A percentile compares a stretch with the other conserved stretches of the same genome.
phyloP scores from a whole-genome alignment of 1,140 invertebrate species.

The Trichonephila inaurata region DNA sequence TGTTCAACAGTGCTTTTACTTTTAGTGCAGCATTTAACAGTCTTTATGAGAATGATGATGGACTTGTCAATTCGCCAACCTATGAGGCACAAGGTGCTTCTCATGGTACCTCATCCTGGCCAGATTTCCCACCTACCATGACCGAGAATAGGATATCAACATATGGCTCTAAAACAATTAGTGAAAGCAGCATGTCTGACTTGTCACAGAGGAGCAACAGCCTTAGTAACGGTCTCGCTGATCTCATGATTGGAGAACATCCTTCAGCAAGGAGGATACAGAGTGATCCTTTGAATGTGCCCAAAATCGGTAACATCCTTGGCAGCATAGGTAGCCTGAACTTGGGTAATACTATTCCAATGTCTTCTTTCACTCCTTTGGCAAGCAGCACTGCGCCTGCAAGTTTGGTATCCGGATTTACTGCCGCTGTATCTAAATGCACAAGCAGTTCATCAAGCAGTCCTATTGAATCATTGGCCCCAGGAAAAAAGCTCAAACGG shows the following conservation, averaged over 20 bases:
- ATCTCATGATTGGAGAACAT: conserved; percentile 79
- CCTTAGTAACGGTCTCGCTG: conserved; percentile 54
- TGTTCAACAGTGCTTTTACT: conserved; percentile 25
- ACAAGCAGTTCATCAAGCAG: conserved; percentile 65
- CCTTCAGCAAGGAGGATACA: conserved; percentile 80
- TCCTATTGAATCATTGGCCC: conserved; percentile 64
- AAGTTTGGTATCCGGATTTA: background rate
- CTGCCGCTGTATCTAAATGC: conserved; percentile 62
- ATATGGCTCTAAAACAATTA: background rate
- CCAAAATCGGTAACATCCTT: conserved; percentile 36
- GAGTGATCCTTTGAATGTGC: conserved; percentile 80
- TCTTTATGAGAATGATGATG: conserved; percentile 81
- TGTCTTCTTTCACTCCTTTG: background rate
- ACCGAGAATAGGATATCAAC: conserved; percentile 30
- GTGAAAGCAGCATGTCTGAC: conserved; percentile 24
- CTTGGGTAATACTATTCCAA: conserved; percentile 5
- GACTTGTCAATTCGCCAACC: conserved; percentile 82
- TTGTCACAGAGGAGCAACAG: conserved; percentile 58
- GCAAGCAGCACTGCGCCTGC: conserved; percentile 27
- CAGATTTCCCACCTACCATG: conserved; percentile 44
- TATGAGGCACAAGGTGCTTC: conserved; percentile 79
- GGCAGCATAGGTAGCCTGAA: background rate
- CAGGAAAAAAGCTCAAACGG: conserved; percentile 80
- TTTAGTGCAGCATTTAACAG: conserved; percentile 65
- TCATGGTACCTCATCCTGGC: conserved; percentile 44